These are phyloP conservation scores for Anoncus sp. DNA, from an alignment of 2,888 invertebrate genomes.

Conservation along the genomic window DNA sequence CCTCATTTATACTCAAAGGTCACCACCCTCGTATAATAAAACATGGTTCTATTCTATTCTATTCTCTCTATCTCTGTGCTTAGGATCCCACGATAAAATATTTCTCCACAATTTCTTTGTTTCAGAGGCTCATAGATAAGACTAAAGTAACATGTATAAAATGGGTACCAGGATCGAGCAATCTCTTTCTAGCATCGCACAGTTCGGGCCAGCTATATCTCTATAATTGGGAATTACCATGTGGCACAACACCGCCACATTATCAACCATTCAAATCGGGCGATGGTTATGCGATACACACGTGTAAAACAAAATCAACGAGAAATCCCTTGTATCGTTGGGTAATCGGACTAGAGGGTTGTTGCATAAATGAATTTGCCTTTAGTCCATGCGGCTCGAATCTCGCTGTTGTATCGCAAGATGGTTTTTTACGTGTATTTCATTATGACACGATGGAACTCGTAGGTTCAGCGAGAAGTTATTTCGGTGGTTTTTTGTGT, in stretches of 20 bases:
- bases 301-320: constrained; percentile 98
- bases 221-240: constrained; percentile 97
- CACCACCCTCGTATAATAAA: no score
- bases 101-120: constrained; percentile 71
- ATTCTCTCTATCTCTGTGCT: no score
- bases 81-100: no score
- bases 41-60: no score
- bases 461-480: constrained; percentile 96
- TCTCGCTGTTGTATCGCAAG: constrained; percentile 97
- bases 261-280: constrained; percentile 98
- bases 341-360: constrained; percentile 92
- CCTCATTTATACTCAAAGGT: no score
- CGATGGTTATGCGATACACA: constrained; percentile 96
- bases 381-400: constrained; percentile 98
- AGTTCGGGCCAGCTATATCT: constrained; percentile 98
- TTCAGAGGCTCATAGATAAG: constrained; percentile 96
- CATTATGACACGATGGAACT: constrained; percentile 99
- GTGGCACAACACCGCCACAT: constrained; percentile 95
- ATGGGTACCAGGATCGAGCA: constrained; percentile 98
- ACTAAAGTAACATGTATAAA: constrained; percentile 98
- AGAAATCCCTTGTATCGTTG: constrained; percentile 98
- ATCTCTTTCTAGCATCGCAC: constrained; percentile 97
- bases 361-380: constrained; percentile 97
- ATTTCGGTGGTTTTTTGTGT: constrained; percentile 99
- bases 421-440: constrained; percentile 97